These are phyloP conservation scores for Bujurquina vittata DNA, from an alignment of 2,113 vertebrate genomes.

Conservation along the genomic window DNA sequence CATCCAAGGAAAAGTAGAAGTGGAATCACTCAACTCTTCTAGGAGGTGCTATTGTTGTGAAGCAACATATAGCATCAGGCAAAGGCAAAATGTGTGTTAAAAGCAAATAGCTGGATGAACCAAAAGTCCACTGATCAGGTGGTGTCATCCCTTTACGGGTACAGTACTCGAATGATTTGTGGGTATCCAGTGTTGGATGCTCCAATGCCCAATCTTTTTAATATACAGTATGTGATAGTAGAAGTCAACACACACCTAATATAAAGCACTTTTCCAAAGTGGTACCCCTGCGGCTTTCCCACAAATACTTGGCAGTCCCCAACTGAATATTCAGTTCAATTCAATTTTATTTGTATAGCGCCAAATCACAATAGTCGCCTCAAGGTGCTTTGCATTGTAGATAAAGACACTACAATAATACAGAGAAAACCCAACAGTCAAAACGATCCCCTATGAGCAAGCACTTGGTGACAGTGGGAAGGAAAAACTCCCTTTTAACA, in stretches of 20 bases:
- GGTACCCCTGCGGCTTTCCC: constrained; percentile 5
- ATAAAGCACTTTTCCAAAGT: constrained; percentile 54
- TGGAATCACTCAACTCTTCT: neutral
- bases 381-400: no score
- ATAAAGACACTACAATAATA: no score
- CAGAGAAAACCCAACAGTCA: no score
- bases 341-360: no score
- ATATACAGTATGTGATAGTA: constrained; percentile 7
- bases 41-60: neutral
- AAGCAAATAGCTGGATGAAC: constrained; percentile 15
- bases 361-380: no score
- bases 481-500: no score
- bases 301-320: constrained; percentile 23
- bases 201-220: constrained; percentile 11
- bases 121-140: neutral
- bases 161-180: neutral
- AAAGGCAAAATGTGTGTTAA: neutral
- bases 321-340: no score
- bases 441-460: no score
- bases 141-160: neutral
- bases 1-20: neutral
- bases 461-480: no score
- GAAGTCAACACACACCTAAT: constrained; percentile 14
- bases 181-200: neutral
- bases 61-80: neutral